phyloP scores from a whole-genome alignment of 23 tunicate genomes.

The Aplidium turbinatum region DNA sequence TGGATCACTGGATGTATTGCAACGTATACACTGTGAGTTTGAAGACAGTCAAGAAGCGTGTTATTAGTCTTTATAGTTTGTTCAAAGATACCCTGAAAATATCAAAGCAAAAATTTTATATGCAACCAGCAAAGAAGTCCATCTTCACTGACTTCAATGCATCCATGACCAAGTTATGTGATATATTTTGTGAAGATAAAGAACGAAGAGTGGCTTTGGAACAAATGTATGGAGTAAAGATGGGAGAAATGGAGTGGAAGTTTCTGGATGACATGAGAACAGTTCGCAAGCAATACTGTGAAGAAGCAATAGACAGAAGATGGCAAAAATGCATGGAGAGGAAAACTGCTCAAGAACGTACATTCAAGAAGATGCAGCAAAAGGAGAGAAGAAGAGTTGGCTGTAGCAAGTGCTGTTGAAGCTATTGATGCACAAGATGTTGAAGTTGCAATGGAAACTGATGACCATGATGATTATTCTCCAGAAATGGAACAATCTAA shows the following conservation, averaged over 20 bases:
- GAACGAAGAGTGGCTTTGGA: conserved; percentile 4
- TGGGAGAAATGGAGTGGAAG: background rate
- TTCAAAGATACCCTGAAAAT: conserved; percentile 2
- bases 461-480: background rate
- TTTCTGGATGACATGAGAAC: conserved; percentile 6
- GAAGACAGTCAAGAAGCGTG: no score
- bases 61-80: no score
- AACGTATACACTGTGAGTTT: no score
- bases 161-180: background rate
- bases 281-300: conserved; percentile 7
- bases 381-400: no score
- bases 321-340: conserved; percentile 10
- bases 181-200: conserved; percentile 15
- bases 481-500: no score
- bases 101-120: background rate
- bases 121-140: background rate
- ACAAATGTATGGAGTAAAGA: background rate
- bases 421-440: no score
- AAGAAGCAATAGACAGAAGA: background rate
- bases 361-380: background rate
- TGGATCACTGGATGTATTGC: no score
- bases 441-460: no score
- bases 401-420: no score
- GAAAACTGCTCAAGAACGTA: background rate
- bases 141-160: background rate